Evolutionary conservation across 1,140 invertebrate genomes (phyloP), one percentile per base, ranked within the genome.

Genomic region (Dryas iulia): DNA sequence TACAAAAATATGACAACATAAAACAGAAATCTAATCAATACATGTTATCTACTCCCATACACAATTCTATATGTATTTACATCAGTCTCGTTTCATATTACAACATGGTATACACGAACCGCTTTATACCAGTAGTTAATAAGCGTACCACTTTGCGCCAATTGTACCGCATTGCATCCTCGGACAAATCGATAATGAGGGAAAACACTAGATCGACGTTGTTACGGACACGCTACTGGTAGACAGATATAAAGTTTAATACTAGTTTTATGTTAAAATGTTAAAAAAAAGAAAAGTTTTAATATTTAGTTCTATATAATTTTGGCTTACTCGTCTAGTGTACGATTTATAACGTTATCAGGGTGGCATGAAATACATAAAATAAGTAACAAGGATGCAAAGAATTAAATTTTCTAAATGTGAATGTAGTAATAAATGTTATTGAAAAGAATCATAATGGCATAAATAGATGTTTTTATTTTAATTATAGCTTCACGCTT

Each of bases 161-260:
- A 81, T 82, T 82, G 79, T 79, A 79, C 74, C 65, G 72, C 64
- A 69, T 64, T 69, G 66, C 70, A 76, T 72, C 67, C 73, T 67
- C 69, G 54, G 65, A 71, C 72, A 62, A 72, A 80, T 79, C 79
- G 74, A 77, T 69, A 68, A 35, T 59, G 59, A 62, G 70, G 75
- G 70, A 71, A 81, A 76, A 78, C 69, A 79, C 72, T 65, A 69
- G 66, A 70, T 81, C 71, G 71, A 82, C 73, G 28, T 18, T 35
- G 21, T n/a, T 66, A 23, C 35, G 35, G 30, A 62, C 62, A 66
- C 59, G 59, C 26, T 39, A 21, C n/a, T 35, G 18, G 14, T 47
- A 10, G 39, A n/a, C n/a, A n/a, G n/a, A n/a, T n/a, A n/a, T 47
- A 5, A 14, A 33, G 31, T 39, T 14, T 39, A 3, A 14, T 39